phyloP scores from a whole-genome alignment of 2,888 invertebrate genomes.

The Drosophila hawaiiensis region DNA sequence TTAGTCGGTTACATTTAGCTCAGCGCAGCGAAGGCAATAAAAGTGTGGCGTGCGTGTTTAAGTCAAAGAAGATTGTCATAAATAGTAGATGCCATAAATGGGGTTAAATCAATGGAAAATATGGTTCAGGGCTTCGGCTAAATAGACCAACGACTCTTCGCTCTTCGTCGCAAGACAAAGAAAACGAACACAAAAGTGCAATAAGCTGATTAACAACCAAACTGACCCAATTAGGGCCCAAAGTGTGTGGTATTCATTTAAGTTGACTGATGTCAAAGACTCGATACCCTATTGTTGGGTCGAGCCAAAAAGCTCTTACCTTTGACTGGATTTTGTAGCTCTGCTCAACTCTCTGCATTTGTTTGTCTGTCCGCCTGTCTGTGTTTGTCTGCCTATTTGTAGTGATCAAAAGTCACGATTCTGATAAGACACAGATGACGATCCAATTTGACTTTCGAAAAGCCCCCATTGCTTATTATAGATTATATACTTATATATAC shows the following conservation, averaged over 20 bases:
- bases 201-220: slow-evolving; percentile 58
- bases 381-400: slow-evolving; percentile 11
- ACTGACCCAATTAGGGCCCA: slow-evolving; percentile 25
- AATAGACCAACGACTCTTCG: slow-evolving; percentile 49
- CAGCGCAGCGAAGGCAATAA: slow-evolving; percentile 33
- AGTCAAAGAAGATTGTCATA: slow-evolving; percentile 32
- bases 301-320: not conserved
- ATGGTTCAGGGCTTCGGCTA: slow-evolving; percentile 63
- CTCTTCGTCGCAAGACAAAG: slow-evolving; percentile 41
- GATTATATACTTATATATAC: slow-evolving; percentile 21
- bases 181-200: slow-evolving; percentile 50
- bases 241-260: slow-evolving; percentile 3
- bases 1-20: slow-evolving; percentile 44
- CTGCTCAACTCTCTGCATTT: not conserved
- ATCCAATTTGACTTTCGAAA: slow-evolving; percentile 45
- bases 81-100: slow-evolving; percentile 29
- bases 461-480: slow-evolving; percentile 34
- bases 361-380: slow-evolving; percentile 5
- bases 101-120: slow-evolving; percentile 47
- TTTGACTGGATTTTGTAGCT: not conserved
- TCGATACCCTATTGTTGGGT: not conserved
- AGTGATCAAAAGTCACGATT: slow-evolving; percentile 13
- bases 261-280: not conserved
- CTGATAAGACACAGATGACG: slow-evolving; percentile 53
- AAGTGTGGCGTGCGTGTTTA: slow-evolving; percentile 32